Conservation (phyloP, 2,888 invertebrate genomes). For the Beris chalybata region DNA sequence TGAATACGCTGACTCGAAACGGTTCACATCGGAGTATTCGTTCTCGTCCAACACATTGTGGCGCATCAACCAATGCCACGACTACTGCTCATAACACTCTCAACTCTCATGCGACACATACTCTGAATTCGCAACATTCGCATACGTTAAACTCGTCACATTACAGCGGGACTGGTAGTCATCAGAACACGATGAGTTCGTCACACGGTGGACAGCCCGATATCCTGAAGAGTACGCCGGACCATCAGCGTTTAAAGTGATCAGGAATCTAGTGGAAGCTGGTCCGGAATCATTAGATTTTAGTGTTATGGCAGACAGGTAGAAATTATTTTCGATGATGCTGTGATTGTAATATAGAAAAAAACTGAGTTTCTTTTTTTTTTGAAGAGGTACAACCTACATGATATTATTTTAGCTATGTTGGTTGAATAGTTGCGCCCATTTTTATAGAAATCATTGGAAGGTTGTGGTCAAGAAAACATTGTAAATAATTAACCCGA, state of each 20-base stretch:
- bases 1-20: slow-evolving; percentile 75
- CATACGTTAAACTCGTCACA: slow-evolving; percentile 56
- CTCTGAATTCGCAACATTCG: slow-evolving; percentile 56
- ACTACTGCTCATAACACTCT: slow-evolving; percentile 62
- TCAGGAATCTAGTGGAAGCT: neutral
- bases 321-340: slow-evolving; percentile 1
- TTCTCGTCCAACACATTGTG: slow-evolving; percentile 46
- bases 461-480: too few species aligned
- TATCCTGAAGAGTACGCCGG: slow-evolving; percentile 83
- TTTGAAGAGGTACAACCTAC: too few species aligned
- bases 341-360: slow-evolving; percentile 18
- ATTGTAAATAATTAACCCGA: too few species aligned
- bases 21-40: slow-evolving; percentile 67
- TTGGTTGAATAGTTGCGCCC: too few species aligned
- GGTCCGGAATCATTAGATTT: too few species aligned
- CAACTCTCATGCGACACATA: slow-evolving; percentile 62
- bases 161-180: slow-evolving; percentile 47
- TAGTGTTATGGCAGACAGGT: neutral
- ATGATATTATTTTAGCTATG: too few species aligned
- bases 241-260: slow-evolving; percentile 66
- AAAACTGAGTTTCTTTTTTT: too few species aligned
- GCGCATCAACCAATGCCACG: slow-evolving; percentile 55
- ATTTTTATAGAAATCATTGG: too few species aligned
- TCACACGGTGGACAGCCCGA: slow-evolving; percentile 71
- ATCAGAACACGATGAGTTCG: slow-evolving; percentile 54